Evolutionary conservation across 2,113 vertebrate genomes (phyloP).

Genomic region (Poeciliopsis turrubarensis): DNA sequence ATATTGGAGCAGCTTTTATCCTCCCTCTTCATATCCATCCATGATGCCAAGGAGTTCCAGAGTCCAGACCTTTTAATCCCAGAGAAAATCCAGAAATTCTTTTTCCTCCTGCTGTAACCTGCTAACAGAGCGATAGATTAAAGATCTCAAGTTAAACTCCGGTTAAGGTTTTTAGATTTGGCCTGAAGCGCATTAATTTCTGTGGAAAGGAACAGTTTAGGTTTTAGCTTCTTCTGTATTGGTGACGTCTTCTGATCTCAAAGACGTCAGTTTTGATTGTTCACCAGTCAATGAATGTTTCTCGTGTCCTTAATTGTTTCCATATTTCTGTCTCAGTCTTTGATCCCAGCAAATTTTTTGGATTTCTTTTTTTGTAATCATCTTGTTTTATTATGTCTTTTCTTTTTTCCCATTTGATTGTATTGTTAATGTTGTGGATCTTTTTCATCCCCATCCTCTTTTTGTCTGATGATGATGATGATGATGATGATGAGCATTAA

Average conservation of each 20-base stretch:
- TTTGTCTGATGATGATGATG: slow-evolving; percentile 60
- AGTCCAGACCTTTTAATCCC: slow-evolving; percentile 1
- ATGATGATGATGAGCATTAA: slow-evolving; percentile 55
- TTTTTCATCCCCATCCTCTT: slow-evolving; percentile 65
- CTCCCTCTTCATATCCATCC: background rate
- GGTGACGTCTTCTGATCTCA: slow-evolving; percentile 49
- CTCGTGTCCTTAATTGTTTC: slow-evolving; percentile 20
- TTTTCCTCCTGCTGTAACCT: slow-evolving; percentile 47
- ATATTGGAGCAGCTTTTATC: background rate
- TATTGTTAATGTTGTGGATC: slow-evolving; percentile 40
- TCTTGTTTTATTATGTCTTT: slow-evolving; percentile 31
- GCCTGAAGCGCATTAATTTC: slow-evolving; percentile 48
- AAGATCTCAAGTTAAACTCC: slow-evolving; percentile 32
- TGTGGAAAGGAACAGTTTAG: background rate
- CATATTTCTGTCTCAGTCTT: slow-evolving; percentile 7
- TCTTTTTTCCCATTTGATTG: background rate
- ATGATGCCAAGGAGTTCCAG: background rate
- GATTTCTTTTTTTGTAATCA: background rate
- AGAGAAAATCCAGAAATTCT: slow-evolving; percentile 21
- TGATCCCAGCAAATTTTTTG: background rate
- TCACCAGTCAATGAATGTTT: slow-evolving; percentile 70
- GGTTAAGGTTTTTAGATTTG: slow-evolving; percentile 39
- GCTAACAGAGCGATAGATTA: slow-evolving; percentile 57
- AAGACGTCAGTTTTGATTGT: slow-evolving; percentile 54
- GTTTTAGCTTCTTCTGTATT: slow-evolving; percentile 29